Conservation (phyloP, 23 tunicate species). For the Corella eumyota region DNA sequence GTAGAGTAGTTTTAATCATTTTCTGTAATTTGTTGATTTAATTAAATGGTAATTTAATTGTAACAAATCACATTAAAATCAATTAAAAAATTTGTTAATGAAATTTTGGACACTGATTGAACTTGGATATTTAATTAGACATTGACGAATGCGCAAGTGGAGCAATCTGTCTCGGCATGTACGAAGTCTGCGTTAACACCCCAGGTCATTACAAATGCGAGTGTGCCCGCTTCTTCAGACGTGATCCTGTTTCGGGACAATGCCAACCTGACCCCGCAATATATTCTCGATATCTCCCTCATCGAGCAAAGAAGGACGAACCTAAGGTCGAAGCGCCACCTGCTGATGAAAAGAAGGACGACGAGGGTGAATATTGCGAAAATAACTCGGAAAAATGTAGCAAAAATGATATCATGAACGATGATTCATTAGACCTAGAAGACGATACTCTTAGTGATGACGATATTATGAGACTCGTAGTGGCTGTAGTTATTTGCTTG, state of each 20-base stretch:
- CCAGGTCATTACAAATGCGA: slow-evolving; percentile 93
- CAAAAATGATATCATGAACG: neutral
- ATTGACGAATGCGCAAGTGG: slow-evolving; percentile 96
- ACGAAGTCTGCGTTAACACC: slow-evolving; percentile 91
- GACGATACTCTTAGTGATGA: slow-evolving; percentile 59
- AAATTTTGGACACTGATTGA: no score
- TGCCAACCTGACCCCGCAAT: slow-evolving; percentile 97
- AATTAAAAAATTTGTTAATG: no score
- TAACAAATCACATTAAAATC: no score
- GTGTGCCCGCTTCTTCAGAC: slow-evolving; percentile 91
- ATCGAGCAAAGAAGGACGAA: slow-evolving; percentile 24
- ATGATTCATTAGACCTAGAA: slow-evolving; percentile 7
- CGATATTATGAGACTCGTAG: slow-evolving; percentile 67
- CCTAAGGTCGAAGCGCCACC: slow-evolving; percentile 9
- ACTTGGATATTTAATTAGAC: no score
- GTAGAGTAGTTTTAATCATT: no score
- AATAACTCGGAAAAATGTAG: no score
- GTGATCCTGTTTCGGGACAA: slow-evolving; percentile 74
- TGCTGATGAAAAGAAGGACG: no score
- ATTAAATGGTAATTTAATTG: no score
- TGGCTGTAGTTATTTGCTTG: slow-evolving; percentile 81
- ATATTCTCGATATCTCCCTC: slow-evolving; percentile 59
- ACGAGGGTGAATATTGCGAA: slow-evolving; percentile 1
- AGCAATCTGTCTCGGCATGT: slow-evolving; percentile 94
- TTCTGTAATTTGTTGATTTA: no score